These are phyloP conservation scores for Rosalia funebris DNA, from an alignment of 2,888 invertebrate species.

Conservation along the genomic window DNA sequence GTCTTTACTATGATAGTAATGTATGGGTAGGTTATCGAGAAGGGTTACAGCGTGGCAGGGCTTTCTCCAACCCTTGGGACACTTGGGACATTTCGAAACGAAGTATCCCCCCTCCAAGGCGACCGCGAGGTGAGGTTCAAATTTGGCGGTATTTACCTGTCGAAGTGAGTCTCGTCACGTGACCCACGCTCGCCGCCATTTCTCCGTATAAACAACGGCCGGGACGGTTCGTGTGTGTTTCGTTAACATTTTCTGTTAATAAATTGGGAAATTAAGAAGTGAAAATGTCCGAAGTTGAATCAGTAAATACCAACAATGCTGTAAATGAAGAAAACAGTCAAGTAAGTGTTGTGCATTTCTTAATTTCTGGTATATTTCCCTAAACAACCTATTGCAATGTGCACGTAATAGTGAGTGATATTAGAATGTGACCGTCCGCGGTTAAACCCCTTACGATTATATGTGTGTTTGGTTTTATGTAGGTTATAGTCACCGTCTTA, in stretches of 20 bases:
- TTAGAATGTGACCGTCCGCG: conserved; percentile 59
- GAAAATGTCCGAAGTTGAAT: conserved; percentile 64
- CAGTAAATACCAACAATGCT: conserved; percentile 60
- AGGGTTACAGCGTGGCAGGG: no score
- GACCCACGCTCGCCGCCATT: conserved; percentile 74
- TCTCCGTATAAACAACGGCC: conserved; percentile 71
- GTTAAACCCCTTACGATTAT: conserved; percentile 49
- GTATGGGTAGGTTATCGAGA: no score
- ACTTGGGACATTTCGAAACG: no score
- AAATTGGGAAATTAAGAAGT: conserved; percentile 51
- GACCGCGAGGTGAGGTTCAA: conserved; percentile 35
- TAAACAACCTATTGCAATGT: conserved; percentile 58
- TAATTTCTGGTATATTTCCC: conserved; percentile 39
- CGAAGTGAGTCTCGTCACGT: conserved; percentile 63
- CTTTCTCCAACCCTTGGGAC: no score
- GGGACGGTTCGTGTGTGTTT: conserved; percentile 59
- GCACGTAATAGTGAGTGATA: conserved; percentile 59
- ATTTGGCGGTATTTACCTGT: conserved; percentile 57
- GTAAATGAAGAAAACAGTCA: conserved; percentile 61
- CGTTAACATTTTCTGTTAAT: conserved; percentile 43
- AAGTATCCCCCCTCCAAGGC: no score
- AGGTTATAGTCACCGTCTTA: conserved; percentile 55
- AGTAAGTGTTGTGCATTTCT: conserved; percentile 53
- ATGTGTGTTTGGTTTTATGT: conserved; percentile 24
- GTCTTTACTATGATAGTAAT: no score